Evolutionary conservation across 2,113 vertebrate genomes (phyloP), one percentile per base, ranked within the genome.

Genomic region (Recurvirostra avosetta): DNA sequence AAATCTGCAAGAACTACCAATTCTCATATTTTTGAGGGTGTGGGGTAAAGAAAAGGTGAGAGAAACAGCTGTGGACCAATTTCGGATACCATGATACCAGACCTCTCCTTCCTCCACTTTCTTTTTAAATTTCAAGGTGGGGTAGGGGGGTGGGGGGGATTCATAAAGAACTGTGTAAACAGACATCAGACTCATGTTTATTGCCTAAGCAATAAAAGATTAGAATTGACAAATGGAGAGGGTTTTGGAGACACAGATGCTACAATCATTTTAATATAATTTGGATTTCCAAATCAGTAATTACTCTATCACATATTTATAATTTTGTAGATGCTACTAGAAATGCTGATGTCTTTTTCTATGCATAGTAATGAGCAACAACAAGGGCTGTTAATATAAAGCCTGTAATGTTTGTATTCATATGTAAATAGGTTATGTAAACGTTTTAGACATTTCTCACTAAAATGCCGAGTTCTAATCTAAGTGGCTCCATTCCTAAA

Each of bases 221-320:
- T 91, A 94, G 94, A 96, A 96, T 95, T 97, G 95, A 97, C 97
- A 97, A 97, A 96, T 96, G 94, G 95, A 96, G 96, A 96, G 95
- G 95, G 80, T 96, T 97, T 96, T 86, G 95, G 92, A 97, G 96
- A 93, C 96, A 96, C 97, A 97, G 97, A 97, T 97, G 97, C 96
- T 94, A 94, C 96, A 97, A 96, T 96, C 93, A 97, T 96, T 96
- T 96, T 96, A 97, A 97, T 96, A 97, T 95, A 97, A 97, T 97
- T 96, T 97, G 95, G 96, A 96, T 97, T 97, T 97, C 94, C 94
- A 96, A 97, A 96, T 96, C 97, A 97, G 97, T 97, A 97, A 97
- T 97, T 96, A 97, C 96, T 96, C 95, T 95, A 96, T 97, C 94
- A 95, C 94, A 96, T 97, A 97, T 97, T 97, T 96, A 97, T 97